These are phyloP conservation scores for Beaufortia kweichowensis DNA, from an alignment of 2,113 vertebrate species.

Conservation along the genomic window DNA sequence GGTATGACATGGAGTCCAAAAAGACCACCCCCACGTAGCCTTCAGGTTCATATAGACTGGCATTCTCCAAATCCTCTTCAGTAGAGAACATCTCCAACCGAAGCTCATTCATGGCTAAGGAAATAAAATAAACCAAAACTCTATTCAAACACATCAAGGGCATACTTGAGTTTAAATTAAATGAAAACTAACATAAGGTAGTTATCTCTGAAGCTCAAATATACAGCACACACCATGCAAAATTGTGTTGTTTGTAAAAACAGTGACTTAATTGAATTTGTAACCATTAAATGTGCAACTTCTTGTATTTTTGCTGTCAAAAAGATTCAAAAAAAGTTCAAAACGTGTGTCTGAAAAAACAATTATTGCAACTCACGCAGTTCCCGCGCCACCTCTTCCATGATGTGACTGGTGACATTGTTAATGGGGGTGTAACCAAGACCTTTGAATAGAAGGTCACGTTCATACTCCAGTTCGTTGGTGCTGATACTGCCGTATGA, in stretches of 20 bases:
- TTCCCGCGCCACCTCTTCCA: conserved; percentile 76
- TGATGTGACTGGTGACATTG: conserved; percentile 74
- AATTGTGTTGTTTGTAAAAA: too few species aligned
- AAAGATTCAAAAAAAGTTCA: too few species aligned
- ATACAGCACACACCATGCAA: too few species aligned
- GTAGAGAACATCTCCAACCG: conserved; percentile 70
- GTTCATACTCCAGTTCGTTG: conserved; percentile 63
- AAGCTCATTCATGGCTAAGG: conserved; percentile 61
- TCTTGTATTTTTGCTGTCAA: too few species aligned
- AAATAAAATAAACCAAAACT: conserved; percentile 4
- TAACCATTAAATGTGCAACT: too few species aligned
- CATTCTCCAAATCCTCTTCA: conserved; percentile 74
- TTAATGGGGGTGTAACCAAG: conserved; percentile 76
- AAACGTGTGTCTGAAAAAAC: too few species aligned
- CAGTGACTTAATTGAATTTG: too few species aligned
- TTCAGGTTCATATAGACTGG: conserved; percentile 58
- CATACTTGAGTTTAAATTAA: too few species aligned
- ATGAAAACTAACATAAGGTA: too few species aligned
- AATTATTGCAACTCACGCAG: conserved; percentile 64
- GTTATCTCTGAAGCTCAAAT: too few species aligned
- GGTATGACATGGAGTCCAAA: conserved; percentile 78
- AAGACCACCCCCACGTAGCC: conserved; percentile 79
- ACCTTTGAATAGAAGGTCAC: conserved; percentile 58
- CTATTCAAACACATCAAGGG: not conserved
- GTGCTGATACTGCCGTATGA: conserved; percentile 70